Conservation (phyloP, 2,888 invertebrate species). For the Ischnura elegans region DNA sequence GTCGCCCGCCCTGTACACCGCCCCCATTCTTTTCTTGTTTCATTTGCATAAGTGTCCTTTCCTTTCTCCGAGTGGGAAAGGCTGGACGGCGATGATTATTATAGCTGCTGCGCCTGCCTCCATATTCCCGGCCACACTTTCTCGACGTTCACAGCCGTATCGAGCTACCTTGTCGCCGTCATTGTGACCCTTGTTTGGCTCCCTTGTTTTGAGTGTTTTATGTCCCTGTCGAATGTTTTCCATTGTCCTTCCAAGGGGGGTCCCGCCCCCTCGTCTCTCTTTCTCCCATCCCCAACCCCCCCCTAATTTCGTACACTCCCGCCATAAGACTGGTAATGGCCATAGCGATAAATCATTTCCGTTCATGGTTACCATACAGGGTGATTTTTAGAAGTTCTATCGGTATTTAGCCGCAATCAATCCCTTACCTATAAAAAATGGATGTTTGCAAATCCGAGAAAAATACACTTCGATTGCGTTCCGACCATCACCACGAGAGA, state of each 20-base stretch:
- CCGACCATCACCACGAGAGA: too few relatives aligned
- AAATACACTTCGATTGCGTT: too few relatives aligned
- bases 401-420: too few relatives aligned
- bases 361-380: too few relatives aligned
- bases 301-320: too few relatives aligned
- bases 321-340: too few relatives aligned
- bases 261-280: neutral
- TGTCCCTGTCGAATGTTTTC: neutral
- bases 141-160: neutral
- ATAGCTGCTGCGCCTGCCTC: neutral
- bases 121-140: neutral
- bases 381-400: too few relatives aligned
- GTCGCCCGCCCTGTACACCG: neutral
- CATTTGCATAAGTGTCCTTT: conserved; percentile 39
- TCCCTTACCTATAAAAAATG: too few relatives aligned
- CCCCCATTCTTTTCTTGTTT: conserved; percentile 34
- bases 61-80: neutral
- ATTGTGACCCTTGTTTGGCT: neutral
- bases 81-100: conserved; percentile 36
- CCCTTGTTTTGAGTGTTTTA: conserved; percentile 25
- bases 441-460: too few relatives aligned
- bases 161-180: neutral
- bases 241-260: neutral
- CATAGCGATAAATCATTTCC: too few relatives aligned
- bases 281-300: neutral